Evolutionary conservation across 1,140 invertebrate species (phyloP), one percentile per base, ranked within the genome.

Genomic region (Drosophila saltans): DNA sequence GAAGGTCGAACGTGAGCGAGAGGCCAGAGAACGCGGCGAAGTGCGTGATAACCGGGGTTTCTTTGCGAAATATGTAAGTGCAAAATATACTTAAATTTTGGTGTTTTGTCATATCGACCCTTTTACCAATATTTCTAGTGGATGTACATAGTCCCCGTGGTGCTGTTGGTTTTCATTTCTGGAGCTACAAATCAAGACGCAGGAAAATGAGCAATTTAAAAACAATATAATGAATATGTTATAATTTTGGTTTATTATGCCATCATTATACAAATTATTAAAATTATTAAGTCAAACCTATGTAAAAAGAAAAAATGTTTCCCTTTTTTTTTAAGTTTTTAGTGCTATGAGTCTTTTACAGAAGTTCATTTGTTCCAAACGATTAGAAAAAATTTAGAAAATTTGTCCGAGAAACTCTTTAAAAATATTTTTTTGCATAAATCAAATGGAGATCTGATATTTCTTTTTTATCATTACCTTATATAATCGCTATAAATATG

Each of bases 41-140:
- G 94, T 96, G 60, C 97, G 97, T 92, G 98, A 99, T 91, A 98
- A 98, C 92, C 94, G 97, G 88, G 98, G 97, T 58, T 99, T 99
- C 92, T 94, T 99, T 82, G 97, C 97, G 1, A 99, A 98, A 98
- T 99, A 99, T 94, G 97, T 98, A 95, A 96, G 97, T 95, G 0
- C 1, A 43, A 6, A 2, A 16, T 39, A 4, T 41, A 7, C 10
- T 9, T 0, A 8, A 26, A n/a, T 24, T 40, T 1, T 40, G 21
- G 4, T n/a, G 26, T 39, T 21, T n/a, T 8, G 2, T 36, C 8
- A 41, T 30, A 4, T 24, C 16, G 28, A 43, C n/a, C 6, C 1
- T n/a, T 26, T 26, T 16, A 4, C 96, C 95, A 57, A 71, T 45
- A 43, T n/a, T 82, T 82, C 76, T 93, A 98, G 97, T 98, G 97